Conservation (phyloP, 1,140 invertebrate genomes). For the Sarcophaga bullata region DNA sequence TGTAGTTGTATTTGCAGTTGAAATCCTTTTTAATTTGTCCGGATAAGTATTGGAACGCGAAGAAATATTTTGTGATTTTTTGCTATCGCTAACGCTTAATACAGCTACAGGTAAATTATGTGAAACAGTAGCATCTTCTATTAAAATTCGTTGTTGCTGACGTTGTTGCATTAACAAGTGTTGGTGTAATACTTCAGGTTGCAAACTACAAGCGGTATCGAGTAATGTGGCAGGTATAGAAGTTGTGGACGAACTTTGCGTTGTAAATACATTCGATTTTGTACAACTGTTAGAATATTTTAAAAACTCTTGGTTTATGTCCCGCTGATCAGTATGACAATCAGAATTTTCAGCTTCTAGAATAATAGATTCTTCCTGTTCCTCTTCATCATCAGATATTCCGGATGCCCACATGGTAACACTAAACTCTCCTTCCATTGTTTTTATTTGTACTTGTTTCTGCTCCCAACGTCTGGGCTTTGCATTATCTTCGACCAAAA, state of each 20-base stretch:
- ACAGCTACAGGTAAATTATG: neutral
- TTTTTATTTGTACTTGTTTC: constrained; percentile 98
- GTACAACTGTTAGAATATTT: neutral
- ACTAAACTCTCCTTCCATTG: constrained; percentile 96
- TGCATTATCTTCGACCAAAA: neutral
- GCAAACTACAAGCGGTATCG: neutral
- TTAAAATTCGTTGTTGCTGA: neutral
- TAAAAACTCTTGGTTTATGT: neutral
- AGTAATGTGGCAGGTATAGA: constrained; percentile 2
- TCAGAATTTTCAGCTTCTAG: neutral
- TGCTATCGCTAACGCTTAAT: neutral
- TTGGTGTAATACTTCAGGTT: constrained; percentile 2
- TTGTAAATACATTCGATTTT: constrained; percentile 1
- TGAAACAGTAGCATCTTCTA: neutral
- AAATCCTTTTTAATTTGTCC: neutral
- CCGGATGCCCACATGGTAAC: constrained; percentile 99
- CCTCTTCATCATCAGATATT: constrained; percentile 86
- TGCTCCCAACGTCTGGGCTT: constrained; percentile 87
- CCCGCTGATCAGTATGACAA: neutral
- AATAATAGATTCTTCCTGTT: constrained; percentile 87
- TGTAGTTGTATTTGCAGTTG: constrained; percentile 67
- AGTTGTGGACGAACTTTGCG: neutral
- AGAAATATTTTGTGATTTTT: constrained; percentile 1
- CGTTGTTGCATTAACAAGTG: neutral
- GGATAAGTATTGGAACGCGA: neutral